Evolutionary conservation across 2,888 invertebrate species (phyloP), one percentile per base, ranked within the genome.

Genomic region (Dryomyza anilis): DNA sequence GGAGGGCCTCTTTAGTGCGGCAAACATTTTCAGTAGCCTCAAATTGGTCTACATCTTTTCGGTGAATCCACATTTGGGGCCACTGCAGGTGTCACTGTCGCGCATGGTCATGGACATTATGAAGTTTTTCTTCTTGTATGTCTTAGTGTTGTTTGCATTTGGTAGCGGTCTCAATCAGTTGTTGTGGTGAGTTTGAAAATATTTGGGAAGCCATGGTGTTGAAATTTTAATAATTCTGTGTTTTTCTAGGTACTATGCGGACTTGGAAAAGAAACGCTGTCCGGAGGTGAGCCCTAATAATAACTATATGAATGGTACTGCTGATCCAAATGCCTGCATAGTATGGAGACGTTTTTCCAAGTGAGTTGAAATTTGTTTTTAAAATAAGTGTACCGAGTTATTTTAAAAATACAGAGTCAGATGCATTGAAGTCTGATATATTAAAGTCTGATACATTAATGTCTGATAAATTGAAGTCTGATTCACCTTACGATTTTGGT

Each of bases 41-140:
- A 98, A 98, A 85, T 87, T 98, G 81, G 96, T 98, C 75, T 96
- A 97, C 86, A 96, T 97, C 84, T 97, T 97, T 85, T 97, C 96
- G 73, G 95, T 98, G 64, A 97, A 96, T 86, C 96, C 97, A 39
- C 95, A 97, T 86, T 87, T 98, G 79, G 98, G 98, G 69, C 97
- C 97, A 69, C 87, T 97, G 74, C 96, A 96, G 86, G 96, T 98
- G 67, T 97, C 96, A 1, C 87, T 98, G 67, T 96, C 96, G 59
- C 86, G 95, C 72, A 94, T 94, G 96, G 93, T 94, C 72, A 90
- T 93, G 85, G 98, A 98, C 81, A 96, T 98, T 69, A 90, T 97
- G 86, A 97, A 97, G 84, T 97, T 97, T 85, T 95, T 96, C 85
- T 94, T 96, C 78, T 87, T 98, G 73, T 96, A 94, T 84, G 91